Percentiles rank a stretch among this genome's conserved stretches.
Evolutionary conservation across 1,140 invertebrate genomes (phyloP).

Genomic region (Phymastichus coffea): DNA sequence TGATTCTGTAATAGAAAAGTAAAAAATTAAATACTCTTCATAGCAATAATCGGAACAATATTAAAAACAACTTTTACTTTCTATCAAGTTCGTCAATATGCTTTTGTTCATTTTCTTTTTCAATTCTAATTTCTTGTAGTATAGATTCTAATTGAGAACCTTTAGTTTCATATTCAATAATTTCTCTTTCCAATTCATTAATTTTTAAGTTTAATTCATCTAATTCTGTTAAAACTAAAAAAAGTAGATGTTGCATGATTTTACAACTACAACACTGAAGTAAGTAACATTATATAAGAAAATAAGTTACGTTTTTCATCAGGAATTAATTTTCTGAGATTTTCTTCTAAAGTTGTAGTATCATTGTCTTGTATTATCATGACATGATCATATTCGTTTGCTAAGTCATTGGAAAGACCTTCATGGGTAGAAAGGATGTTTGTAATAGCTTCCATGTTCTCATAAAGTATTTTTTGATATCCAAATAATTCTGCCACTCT

Average conservation of each 20-base stretch:
- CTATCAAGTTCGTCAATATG: background rate
- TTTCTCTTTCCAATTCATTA: background rate
- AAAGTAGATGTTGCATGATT: no score
- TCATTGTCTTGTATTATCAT: slow-evolving; percentile 6
- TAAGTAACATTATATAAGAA: background rate
- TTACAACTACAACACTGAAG: no score
- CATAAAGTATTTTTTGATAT: slow-evolving; percentile 21
- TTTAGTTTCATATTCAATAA: slow-evolving; percentile 2
- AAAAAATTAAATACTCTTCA: no score
- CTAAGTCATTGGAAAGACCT: background rate
- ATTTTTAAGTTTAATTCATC: slow-evolving; percentile 9
- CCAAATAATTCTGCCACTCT: slow-evolving; percentile 18
- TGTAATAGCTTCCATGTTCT: slow-evolving; percentile 12
- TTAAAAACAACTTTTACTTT: slow-evolving; percentile 5
- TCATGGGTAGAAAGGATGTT: background rate
- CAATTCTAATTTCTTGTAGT: background rate
- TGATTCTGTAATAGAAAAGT: no score
- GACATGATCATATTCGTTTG: background rate
- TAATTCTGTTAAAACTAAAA: no score
- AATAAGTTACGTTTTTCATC: slow-evolving; percentile 11
- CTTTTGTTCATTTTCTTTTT: slow-evolving; percentile 6
- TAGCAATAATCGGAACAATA: background rate
- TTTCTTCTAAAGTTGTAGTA: background rate
- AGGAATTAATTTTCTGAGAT: slow-evolving; percentile 4
- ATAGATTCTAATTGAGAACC: background rate